phyloP scores from a whole-genome alignment of 2,797 vertebrate genomes.

The Rhinogobio ventralis region DNA sequence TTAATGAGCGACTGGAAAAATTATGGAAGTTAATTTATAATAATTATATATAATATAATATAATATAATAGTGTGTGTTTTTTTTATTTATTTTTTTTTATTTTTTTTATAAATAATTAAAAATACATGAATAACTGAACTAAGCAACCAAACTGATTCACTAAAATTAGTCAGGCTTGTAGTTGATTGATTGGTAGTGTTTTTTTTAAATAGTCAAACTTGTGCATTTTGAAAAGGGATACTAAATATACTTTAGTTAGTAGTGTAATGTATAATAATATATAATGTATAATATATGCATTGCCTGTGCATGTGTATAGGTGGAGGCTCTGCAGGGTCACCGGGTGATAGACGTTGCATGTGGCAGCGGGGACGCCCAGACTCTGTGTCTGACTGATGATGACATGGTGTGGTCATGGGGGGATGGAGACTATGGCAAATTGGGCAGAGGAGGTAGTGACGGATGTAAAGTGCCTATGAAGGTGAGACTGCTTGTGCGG shows the following conservation, averaged over 20 bases:
- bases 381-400: conserved; percentile 96
- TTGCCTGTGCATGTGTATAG: conserved; percentile 70
- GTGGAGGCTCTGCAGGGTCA: conserved; percentile 97
- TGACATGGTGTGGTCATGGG: conserved; percentile 99
- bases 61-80: too few relatives aligned
- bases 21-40: not conserved
- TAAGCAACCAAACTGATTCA: not conserved
- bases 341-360: conserved; percentile 94
- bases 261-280: conserved; percentile 2
- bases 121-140: not conserved
- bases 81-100: not conserved
- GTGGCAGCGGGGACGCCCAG: conserved; percentile 96
- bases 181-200: too few relatives aligned
- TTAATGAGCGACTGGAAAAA: not conserved
- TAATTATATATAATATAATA: too few relatives aligned
- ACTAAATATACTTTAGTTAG: conserved; percentile 10
- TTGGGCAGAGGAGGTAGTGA: conserved; percentile 96
- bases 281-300: conserved; percentile 4
- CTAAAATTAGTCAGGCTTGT: not conserved
- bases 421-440: conserved; percentile 98
- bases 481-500: conserved; percentile 76
- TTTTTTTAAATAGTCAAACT: too few relatives aligned
- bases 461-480: conserved; percentile 98
- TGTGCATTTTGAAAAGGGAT: not conserved
- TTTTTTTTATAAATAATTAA: not conserved